These are phyloP conservation scores for Boleophthalmus pectinirostris DNA, from an alignment of 2,113 vertebrate species.

Conservation along the genomic window DNA sequence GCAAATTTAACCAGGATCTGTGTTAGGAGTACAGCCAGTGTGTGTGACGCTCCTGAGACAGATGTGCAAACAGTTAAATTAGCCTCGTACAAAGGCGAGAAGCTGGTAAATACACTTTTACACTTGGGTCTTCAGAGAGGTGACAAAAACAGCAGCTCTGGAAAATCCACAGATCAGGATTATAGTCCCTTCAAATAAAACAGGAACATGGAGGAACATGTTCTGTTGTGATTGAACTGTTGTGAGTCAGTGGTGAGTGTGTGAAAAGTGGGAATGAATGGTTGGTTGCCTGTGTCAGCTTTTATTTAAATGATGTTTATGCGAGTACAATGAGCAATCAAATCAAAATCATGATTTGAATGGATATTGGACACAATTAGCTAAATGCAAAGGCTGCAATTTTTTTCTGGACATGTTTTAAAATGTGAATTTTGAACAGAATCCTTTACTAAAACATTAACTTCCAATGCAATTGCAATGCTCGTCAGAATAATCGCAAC, in stretches of 20 bases:
- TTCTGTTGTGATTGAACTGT: neutral
- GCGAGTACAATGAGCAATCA: neutral
- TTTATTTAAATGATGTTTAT: neutral
- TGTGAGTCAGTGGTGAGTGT: neutral
- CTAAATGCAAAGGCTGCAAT: too few species aligned
- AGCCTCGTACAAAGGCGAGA: neutral
- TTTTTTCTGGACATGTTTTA: too few species aligned
- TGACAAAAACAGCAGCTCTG: constrained; percentile 7
- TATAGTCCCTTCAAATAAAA: neutral
- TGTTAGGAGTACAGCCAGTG: neutral
- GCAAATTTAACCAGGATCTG: constrained; percentile 3
- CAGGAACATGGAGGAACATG: neutral
- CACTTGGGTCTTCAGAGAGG: neutral
- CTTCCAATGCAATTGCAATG: too few species aligned
- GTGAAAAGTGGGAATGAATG: neutral
- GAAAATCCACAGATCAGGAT: neutral
- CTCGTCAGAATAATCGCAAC: too few species aligned
- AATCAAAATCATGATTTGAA: too few species aligned
- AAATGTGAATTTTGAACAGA: too few species aligned
- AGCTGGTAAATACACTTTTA: constrained; percentile 3
- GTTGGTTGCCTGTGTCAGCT: neutral
- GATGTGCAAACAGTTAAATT: constrained; percentile 14
- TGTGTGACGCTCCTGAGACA: neutral
- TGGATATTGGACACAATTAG: too few species aligned
- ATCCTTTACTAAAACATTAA: too few species aligned